Conservation (phyloP, 2,113 vertebrate species). For the Tretioscincus oriximinensis region DNA sequence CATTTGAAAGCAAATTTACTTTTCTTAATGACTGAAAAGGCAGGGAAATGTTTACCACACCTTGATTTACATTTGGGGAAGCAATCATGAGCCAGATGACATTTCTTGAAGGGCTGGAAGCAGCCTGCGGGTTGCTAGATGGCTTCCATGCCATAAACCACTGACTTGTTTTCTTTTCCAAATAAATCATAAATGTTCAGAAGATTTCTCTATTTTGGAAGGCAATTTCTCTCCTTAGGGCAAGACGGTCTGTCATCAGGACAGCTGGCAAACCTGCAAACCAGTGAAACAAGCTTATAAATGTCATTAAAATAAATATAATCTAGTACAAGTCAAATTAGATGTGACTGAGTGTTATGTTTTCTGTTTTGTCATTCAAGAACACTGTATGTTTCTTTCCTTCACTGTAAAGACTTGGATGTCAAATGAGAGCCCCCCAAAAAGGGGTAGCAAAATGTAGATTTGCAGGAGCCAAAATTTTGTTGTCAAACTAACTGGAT, state of each 20-base stretch:
- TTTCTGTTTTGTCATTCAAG: slow-evolving; percentile 24
- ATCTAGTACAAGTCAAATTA: not conserved
- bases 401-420: slow-evolving; percentile 37
- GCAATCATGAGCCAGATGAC: not conserved
- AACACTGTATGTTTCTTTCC: slow-evolving; percentile 52
- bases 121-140: not conserved
- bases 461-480: slow-evolving; percentile 48
- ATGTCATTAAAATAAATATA: slow-evolving; percentile 13
- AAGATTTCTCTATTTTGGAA: not conserved
- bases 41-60: slow-evolving; percentile 1
- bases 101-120: not conserved
- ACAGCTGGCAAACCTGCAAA: not conserved
- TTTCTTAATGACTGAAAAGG: slow-evolving; percentile 4
- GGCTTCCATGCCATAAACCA: slow-evolving; percentile 12
- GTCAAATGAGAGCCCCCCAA: not conserved
- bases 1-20: not conserved
- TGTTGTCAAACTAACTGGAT: slow-evolving; percentile 45
- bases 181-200: slow-evolving; percentile 20
- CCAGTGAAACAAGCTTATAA: slow-evolving; percentile 12
- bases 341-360: slow-evolving; percentile 17
- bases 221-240: not conserved
- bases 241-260: not conserved
- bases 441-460: slow-evolving; percentile 31
- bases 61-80: slow-evolving; percentile 5
- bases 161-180: slow-evolving; percentile 9